Percentiles rank a stretch among this genome's conserved stretches.
These are phyloP conservation scores for Lepus americanus DNA, from an alignment of 2,113 vertebrate genomes.

Conservation along the genomic window DNA sequence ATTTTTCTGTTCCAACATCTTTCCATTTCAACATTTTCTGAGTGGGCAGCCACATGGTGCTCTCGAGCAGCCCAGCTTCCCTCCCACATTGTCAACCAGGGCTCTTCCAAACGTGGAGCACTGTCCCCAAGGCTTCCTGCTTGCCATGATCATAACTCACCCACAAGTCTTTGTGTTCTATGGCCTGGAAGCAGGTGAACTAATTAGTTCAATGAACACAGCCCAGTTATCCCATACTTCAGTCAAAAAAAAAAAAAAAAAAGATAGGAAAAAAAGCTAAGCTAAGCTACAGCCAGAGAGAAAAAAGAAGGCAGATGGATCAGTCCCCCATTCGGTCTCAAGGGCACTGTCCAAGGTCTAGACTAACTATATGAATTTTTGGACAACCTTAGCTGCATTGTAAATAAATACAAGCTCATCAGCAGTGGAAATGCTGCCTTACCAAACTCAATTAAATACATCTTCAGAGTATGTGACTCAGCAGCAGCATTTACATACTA, in stretches of 20 bases:
- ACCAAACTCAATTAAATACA: slow-evolving; percentile 64
- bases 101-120: background rate
- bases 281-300: background rate
- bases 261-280: background rate
- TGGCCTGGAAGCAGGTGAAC: background rate
- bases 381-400: background rate
- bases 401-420: slow-evolving; percentile 51
- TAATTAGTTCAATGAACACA: background rate
- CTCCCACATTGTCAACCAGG: slow-evolving; percentile 60
- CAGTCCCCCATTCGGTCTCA: background rate
- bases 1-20: slow-evolving; percentile 70
- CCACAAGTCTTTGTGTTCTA: background rate
- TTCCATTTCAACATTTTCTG: slow-evolving; percentile 65
- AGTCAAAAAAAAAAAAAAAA: background rate
- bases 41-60: slow-evolving; percentile 67
- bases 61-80: background rate
- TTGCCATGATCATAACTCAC: background rate
- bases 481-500: slow-evolving; percentile 57
- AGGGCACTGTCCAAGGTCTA: background rate
- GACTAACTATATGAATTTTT: background rate
- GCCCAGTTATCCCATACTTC: background rate
- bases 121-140: background rate
- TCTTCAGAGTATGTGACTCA: background rate
- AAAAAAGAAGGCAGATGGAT: background rate
- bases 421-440: slow-evolving; percentile 7